Evolutionary conservation across 2,888 invertebrate genomes (phyloP).

Genomic region (Brachyptera putata): DNA sequence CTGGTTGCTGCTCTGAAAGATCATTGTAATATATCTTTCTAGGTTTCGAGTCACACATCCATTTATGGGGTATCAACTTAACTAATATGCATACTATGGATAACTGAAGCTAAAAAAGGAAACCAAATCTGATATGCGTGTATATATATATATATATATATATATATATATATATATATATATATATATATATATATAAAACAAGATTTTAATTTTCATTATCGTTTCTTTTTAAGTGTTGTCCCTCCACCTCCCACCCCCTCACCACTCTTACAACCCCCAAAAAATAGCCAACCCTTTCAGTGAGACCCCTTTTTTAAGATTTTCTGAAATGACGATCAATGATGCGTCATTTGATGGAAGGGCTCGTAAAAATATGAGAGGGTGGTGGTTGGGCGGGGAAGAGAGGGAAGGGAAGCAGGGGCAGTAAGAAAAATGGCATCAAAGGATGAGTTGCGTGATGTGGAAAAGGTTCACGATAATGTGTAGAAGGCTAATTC

Average conservation of each 20-base stretch:
- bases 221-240: constrained; percentile 29
- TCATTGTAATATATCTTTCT: too few species aligned
- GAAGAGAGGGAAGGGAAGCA: background rate
- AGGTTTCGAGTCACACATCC: too few species aligned
- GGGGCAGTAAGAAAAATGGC: constrained; percentile 14
- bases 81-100: too few species aligned
- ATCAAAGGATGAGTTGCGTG: constrained; percentile 17
- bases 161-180: too few species aligned
- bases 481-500: constrained; percentile 1
- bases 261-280: background rate
- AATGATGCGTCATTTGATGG: constrained; percentile 31
- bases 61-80: too few species aligned
- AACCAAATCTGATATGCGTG: background rate
- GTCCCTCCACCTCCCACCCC: constrained; percentile 7
- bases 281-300: constrained; percentile 9
- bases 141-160: too few species aligned
- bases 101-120: too few species aligned
- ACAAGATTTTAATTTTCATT: constrained; percentile 31
- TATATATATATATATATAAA: too few species aligned
- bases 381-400: constrained; percentile 13
- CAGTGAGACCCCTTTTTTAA: constrained; percentile 17
- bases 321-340: constrained; percentile 27
- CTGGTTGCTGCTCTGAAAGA: too few species aligned
- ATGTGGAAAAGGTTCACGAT: constrained; percentile 10
- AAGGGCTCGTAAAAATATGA: constrained; percentile 28